A percentile compares a stretch with the other conserved stretches of the same genome.
phyloP scores from a whole-genome alignment of 2,888 invertebrate genomes.

The Diachrysia chrysitis region DNA sequence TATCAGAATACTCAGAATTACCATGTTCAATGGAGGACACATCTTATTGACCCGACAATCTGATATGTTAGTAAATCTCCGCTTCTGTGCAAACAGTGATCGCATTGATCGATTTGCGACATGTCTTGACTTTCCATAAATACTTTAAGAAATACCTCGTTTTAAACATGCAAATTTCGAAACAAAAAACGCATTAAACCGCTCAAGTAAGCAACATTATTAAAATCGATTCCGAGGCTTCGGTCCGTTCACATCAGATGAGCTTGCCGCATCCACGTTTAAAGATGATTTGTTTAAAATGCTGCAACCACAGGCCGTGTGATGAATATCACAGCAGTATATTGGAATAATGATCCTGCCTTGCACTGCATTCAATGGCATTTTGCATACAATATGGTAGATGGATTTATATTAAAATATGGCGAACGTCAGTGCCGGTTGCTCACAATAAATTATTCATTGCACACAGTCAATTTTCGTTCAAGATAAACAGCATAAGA shows the following conservation, averaged over 20 bases:
- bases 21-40: conserved; percentile 29
- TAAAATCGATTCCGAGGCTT: conserved; percentile 52
- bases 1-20: conserved; percentile 24
- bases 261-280: conserved; percentile 69
- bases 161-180: conserved; percentile 62
- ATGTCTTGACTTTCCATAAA: conserved; percentile 61
- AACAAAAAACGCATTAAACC: conserved; percentile 62
- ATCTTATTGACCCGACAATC: conserved; percentile 27
- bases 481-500: conserved; percentile 85
- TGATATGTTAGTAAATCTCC: conserved; percentile 41
- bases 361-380: conserved; percentile 88
- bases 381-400: conserved; percentile 89
- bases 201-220: conserved; percentile 60
- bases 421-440: conserved; percentile 86
- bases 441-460: conserved; percentile 88
- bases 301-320: conserved; percentile 79
- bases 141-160: conserved; percentile 56
- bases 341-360: conserved; percentile 88
- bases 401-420: conserved; percentile 89
- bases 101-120: conserved; percentile 50
- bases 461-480: conserved; percentile 85
- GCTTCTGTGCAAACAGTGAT: conserved; percentile 43
- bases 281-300: conserved; percentile 89
- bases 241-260: conserved; percentile 65
- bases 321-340: conserved; percentile 87